phyloP scores from a whole-genome alignment of 2,797 vertebrate species.

The Labroides dimidiatus region DNA sequence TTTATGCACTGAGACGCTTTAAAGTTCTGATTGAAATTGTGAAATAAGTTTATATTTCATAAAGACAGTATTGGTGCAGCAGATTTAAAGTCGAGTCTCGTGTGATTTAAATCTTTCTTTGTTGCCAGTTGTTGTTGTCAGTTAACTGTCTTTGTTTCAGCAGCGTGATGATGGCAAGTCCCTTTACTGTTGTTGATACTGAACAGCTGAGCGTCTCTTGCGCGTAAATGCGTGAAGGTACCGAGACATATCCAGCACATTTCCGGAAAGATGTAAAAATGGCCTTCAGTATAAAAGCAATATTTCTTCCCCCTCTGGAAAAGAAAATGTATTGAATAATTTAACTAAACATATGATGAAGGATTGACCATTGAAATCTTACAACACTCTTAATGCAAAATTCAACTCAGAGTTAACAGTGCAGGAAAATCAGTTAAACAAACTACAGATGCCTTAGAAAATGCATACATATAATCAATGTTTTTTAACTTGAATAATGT shows the following conservation, averaged over 20 bases:
- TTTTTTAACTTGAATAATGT: too few relatives aligned
- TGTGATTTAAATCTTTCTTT: too few relatives aligned
- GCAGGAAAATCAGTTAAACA: too few relatives aligned
- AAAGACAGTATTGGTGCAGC: background rate
- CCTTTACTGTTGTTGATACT: conserved; percentile 62
- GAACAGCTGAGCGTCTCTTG: conserved; percentile 78
- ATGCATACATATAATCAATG: too few relatives aligned
- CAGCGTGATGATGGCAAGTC: conserved; percentile 9
- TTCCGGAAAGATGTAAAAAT: rapidly evolving
- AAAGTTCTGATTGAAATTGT: conserved; percentile 20
- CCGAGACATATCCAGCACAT: rapidly evolving
- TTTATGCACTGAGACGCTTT: background rate
- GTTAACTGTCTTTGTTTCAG: conserved; percentile 59
- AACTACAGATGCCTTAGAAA: too few relatives aligned
- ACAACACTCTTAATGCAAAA: too few relatives aligned
- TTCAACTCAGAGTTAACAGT: too few relatives aligned
- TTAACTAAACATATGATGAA: too few relatives aligned
- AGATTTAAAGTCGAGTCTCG: rapidly evolving
- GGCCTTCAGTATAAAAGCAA: conserved; percentile 45
- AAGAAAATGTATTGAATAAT: too few relatives aligned
- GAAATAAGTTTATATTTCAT: background rate
- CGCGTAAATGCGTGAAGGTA: background rate
- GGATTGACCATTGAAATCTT: too few relatives aligned
- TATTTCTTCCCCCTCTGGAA: too few relatives aligned
- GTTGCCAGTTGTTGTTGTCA: background rate